These are phyloP conservation scores for Eudemis profundana DNA, from an alignment of 2,888 invertebrate genomes.

Conservation along the genomic window DNA sequence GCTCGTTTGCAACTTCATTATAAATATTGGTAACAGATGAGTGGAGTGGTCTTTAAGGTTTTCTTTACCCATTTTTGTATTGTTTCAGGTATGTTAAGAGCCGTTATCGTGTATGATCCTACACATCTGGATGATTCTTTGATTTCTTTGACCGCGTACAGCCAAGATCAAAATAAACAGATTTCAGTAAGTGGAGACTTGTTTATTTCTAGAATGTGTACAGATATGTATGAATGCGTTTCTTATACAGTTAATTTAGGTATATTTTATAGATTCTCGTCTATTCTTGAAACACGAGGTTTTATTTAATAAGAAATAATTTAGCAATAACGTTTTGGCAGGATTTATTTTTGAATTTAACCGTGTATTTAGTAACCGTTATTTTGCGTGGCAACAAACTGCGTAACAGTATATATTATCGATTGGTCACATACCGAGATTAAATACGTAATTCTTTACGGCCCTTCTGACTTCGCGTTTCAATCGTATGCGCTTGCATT, in stretches of 20 bases:
- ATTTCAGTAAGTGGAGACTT: not conserved
- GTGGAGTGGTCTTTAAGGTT: too few species aligned
- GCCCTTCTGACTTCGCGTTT: not conserved
- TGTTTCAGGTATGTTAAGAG: constrained; percentile 36
- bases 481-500: not conserved
- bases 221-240: not conserved
- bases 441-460: too few species aligned
- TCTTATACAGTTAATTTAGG: not conserved
- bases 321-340: too few species aligned
- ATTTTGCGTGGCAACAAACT: too few species aligned
- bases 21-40: not conserved
- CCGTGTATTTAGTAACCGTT: too few species aligned
- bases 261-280: too few species aligned
- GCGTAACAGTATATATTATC: too few species aligned
- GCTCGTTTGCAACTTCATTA: too few species aligned
- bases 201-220: not conserved
- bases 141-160: not conserved
- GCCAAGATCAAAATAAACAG: not conserved
- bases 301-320: too few species aligned
- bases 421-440: too few species aligned
- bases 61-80: constrained; percentile 13
- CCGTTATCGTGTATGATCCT: not conserved
- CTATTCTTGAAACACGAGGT: too few species aligned
- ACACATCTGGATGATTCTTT: not conserved
- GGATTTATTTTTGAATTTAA: too few species aligned